Evolutionary conservation across 1,140 invertebrate genomes (phyloP).

Genomic region (Brachionus asplanchnoidis): DNA sequence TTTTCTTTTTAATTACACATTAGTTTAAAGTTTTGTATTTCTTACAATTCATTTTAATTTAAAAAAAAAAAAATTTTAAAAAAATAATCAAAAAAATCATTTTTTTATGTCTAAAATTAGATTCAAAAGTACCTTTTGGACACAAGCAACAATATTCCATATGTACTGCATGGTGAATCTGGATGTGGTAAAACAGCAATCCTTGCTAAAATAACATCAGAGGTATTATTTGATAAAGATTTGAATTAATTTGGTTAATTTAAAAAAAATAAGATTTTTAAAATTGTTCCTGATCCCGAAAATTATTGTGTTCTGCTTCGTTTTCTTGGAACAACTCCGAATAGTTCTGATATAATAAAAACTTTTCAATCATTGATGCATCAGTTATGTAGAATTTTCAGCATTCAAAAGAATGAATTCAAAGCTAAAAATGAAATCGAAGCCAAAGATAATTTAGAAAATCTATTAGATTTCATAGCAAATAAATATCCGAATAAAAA

Average conservation of each 20-base stretch:
- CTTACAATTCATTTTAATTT: too few relatives aligned
- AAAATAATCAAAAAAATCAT: too few relatives aligned
- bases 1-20: too few relatives aligned
- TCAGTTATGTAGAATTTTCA: background rate
- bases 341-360: background rate
- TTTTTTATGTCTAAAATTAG: too few relatives aligned
- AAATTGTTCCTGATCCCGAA: background rate
- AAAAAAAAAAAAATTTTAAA: too few relatives aligned
- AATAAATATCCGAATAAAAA: constrained; percentile 44
- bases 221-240: background rate
- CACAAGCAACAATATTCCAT: background rate
- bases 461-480: background rate
- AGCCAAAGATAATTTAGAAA: background rate
- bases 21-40: too few relatives aligned
- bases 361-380: background rate
- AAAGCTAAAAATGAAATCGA: background rate
- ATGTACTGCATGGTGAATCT: constrained; percentile 31
- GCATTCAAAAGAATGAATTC: background rate
- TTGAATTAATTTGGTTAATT: background rate
- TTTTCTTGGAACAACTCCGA: constrained; percentile 17
- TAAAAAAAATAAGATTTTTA: background rate
- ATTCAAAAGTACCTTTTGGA: background rate
- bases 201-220: background rate
- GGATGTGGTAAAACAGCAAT: constrained; percentile 42
- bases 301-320: constrained; percentile 2